A percentile compares a stretch with the other conserved stretches of the same genome.
These are phyloP conservation scores for Glyptemys insculpta DNA, from an alignment of 2,797 vertebrate genomes.

Conservation along the genomic window DNA sequence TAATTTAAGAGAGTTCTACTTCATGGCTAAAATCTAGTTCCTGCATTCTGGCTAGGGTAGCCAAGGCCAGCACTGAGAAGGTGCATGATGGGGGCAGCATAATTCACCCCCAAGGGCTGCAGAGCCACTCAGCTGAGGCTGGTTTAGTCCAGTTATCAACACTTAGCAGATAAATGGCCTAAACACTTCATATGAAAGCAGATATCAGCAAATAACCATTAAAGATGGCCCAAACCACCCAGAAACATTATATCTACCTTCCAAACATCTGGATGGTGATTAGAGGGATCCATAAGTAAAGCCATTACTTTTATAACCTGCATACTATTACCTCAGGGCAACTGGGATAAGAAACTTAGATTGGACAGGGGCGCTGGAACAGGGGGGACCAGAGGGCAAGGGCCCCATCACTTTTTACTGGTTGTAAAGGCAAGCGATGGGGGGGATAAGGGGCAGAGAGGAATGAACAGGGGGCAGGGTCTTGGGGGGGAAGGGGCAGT, in stretches of 20 bases:
- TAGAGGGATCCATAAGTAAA: not conserved
- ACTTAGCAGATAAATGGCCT: not conserved
- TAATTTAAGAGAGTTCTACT: not conserved
- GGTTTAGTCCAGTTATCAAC: not conserved
- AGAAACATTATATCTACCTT: fast-evolving
- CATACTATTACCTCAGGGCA: not conserved
- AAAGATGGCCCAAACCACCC: not conserved
- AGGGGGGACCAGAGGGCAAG: no score
- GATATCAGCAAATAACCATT: no score
- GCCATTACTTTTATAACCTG: not conserved
- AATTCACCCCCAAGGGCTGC: not conserved
- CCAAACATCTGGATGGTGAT: not conserved
- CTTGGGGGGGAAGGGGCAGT: no score
- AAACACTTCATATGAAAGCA: no score
- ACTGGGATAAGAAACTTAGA: not conserved
- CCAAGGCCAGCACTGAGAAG: not conserved
- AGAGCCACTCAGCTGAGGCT: not conserved
- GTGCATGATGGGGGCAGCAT: not conserved
- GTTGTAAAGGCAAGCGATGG: no score
- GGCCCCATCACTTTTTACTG: no score
- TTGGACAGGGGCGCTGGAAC: not conserved
- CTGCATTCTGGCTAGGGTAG: not conserved
- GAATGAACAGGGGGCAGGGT: no score
- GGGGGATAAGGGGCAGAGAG: no score
- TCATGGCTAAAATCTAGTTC: constrained; percentile 12